A percentile compares a stretch with the other conserved stretches of the same genome.
phyloP scores from a whole-genome alignment of 2,888 invertebrate genomes.

The Cynaeus angustus region DNA sequence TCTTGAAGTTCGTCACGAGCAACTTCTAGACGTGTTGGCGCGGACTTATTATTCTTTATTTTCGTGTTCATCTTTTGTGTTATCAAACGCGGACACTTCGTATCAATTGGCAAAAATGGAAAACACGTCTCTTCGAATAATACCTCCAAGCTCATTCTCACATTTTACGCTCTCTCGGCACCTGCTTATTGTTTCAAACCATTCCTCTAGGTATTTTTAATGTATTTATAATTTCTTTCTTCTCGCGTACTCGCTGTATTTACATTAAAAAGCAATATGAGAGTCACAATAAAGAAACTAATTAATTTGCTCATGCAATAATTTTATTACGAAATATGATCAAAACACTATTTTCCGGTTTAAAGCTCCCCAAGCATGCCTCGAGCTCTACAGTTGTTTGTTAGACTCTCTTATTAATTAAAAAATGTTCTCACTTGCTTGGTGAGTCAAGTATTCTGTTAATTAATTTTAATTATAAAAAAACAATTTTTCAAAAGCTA shows the following conservation, averaged over 20 bases:
- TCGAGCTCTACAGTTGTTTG: slow-evolving; percentile 10
- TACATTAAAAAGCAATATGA: too few relatives aligned
- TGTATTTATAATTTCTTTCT: too few relatives aligned
- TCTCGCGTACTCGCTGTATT: too few relatives aligned
- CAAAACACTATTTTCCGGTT: not conserved
- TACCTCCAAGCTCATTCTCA: too few relatives aligned
- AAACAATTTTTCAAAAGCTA: slow-evolving; percentile 16
- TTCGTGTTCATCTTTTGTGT: not conserved
- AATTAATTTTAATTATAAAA: slow-evolving; percentile 20
- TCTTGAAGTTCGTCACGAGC: slow-evolving; percentile 15
- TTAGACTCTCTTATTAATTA: slow-evolving; percentile 5
- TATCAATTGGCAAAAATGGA: too few relatives aligned
- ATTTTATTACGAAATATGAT: not conserved
- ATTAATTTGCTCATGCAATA: not conserved
- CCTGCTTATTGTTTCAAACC: too few relatives aligned
- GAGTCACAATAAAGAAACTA: too few relatives aligned
- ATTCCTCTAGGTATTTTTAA: too few relatives aligned
- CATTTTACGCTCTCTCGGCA: too few relatives aligned
- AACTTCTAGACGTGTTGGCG: slow-evolving; percentile 8
- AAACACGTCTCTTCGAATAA: too few relatives aligned
- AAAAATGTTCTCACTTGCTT: slow-evolving; percentile 15
- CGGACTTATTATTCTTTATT: not conserved
- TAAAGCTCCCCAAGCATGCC: not conserved
- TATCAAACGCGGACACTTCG: too few relatives aligned
- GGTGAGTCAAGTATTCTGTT: slow-evolving; percentile 8